Percentiles rank a stretch among this genome's conserved stretches.
phyloP scores from a whole-genome alignment of 2,113 vertebrate species.

The Ginglymostoma cirratum region DNA sequence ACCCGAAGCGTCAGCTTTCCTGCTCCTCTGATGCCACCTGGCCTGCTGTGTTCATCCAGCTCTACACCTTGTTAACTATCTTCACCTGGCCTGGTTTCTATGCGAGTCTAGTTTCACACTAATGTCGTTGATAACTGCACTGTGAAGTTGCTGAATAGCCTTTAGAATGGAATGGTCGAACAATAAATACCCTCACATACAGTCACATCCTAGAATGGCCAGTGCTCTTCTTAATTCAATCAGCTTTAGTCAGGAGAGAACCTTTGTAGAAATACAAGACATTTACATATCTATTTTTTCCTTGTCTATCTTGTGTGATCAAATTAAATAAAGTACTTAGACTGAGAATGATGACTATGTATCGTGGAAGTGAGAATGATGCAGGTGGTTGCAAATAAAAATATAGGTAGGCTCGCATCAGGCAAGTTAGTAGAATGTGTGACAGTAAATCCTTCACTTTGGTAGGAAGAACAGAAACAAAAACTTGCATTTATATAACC shows the following conservation, averaged over 20 bases:
- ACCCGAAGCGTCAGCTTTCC: too few relatives aligned
- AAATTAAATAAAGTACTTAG: neutral
- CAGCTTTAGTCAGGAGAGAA: neutral
- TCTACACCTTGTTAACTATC: too few relatives aligned
- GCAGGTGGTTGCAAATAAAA: neutral
- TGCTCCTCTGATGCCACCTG: too few relatives aligned
- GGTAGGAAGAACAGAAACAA: neutral
- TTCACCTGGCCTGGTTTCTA: neutral
- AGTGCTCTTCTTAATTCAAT: neutral
- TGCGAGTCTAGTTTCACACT: neutral
- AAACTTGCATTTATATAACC: too few relatives aligned
- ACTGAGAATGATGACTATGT: neutral
- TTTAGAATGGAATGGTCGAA: neutral
- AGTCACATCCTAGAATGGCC: too few relatives aligned
- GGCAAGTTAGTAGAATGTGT: neutral
- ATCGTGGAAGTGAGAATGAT: neutral
- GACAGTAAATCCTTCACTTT: neutral
- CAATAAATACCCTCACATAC: neutral
- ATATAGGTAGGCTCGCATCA: neutral
- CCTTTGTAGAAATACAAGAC: neutral
- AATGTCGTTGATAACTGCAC: neutral
- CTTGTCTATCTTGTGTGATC: neutral
- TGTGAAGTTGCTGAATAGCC: neutral
- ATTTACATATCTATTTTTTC: neutral
- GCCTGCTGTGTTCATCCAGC: too few relatives aligned